These are phyloP conservation scores for Drosophila kuntzei DNA, from an alignment of 2,888 invertebrate genomes.

Conservation along the genomic window DNA sequence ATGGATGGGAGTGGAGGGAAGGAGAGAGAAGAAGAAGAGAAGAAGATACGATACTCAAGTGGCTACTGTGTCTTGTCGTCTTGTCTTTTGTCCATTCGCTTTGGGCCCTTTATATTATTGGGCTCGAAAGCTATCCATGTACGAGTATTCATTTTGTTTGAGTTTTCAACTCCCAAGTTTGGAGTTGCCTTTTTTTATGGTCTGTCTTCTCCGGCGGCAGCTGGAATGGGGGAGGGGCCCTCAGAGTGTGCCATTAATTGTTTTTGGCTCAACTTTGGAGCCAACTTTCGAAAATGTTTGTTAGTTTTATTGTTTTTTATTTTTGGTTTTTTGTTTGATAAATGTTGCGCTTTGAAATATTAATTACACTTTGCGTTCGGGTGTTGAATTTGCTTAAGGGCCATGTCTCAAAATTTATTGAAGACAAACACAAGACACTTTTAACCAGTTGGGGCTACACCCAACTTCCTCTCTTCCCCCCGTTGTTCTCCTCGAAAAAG, in stretches of 20 bases:
- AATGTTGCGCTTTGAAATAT: slow-evolving; percentile 78
- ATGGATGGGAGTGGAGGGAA: not conserved
- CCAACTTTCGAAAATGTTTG: slow-evolving; percentile 74
- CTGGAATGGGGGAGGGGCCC: not conserved
- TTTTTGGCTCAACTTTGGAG: slow-evolving; percentile 41
- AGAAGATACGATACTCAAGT: slow-evolving; percentile 13
- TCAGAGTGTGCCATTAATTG: slow-evolving; percentile 80
- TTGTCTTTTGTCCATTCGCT: slow-evolving; percentile 50
- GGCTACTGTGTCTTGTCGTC: slow-evolving; percentile 67
- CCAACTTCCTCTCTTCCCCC: not conserved
- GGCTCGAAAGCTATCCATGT: slow-evolving; percentile 28
- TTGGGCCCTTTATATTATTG: slow-evolving; percentile 27
- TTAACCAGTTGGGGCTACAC: slow-evolving; percentile 18
- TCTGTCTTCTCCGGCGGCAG: slow-evolving; percentile 25
- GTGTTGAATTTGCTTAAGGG: slow-evolving; percentile 65
- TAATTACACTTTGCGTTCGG: slow-evolving; percentile 76
- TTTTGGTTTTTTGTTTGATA: slow-evolving; percentile 66
- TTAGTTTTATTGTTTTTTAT: slow-evolving; percentile 44
- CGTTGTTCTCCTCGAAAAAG: slow-evolving; percentile 23
- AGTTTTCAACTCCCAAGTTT: slow-evolving; percentile 45
- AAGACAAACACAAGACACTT: slow-evolving; percentile 69
- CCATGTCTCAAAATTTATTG: slow-evolving; percentile 61
- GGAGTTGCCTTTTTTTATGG: slow-evolving; percentile 47
- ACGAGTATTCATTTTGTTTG: slow-evolving; percentile 37
- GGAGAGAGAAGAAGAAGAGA: not conserved